These are phyloP conservation scores for Lithobates sylvaticus DNA, from an alignment of 2,797 vertebrate species.

Conservation along the genomic window DNA sequence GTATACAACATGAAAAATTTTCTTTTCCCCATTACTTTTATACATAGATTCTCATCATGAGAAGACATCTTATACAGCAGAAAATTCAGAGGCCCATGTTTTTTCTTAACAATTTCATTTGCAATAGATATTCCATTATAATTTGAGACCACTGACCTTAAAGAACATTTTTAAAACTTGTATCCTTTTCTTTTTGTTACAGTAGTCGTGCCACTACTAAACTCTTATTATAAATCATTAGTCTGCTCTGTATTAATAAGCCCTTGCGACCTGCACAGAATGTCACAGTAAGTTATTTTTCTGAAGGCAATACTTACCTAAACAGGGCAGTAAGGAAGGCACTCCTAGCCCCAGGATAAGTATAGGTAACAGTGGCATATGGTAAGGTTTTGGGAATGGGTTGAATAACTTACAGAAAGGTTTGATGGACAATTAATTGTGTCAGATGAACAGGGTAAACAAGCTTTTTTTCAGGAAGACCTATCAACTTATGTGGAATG, in stretches of 20 bases:
- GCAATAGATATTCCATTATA: background rate
- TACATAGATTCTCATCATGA: no score
- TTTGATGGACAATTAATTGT: constrained; percentile 11
- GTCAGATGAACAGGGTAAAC: constrained; percentile 19
- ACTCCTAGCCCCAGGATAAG: constrained; percentile 15
- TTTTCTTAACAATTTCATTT: background rate
- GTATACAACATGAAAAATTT: background rate
- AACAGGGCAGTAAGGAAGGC: background rate
- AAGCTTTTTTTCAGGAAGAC: background rate
- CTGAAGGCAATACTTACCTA: constrained; percentile 40
- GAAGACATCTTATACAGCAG: background rate
- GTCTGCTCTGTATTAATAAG: background rate
- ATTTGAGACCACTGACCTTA: constrained; percentile 4
- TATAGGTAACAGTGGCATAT: constrained; percentile 26
- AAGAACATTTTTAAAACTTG: background rate
- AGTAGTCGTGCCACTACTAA: background rate
- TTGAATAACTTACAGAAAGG: constrained; percentile 60
- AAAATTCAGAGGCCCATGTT: background rate
- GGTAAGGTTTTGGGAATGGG: constrained; percentile 56
- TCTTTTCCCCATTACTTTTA: background rate
- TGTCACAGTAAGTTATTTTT: constrained; percentile 48
- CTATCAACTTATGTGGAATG: background rate
- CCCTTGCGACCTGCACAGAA: constrained; percentile 51
- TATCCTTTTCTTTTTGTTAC: no score
- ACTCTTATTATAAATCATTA: background rate